Percentiles rank a stretch among this genome's conserved stretches.
phyloP scores from a whole-genome alignment of 2,888 invertebrate species.

The Gortyna flavago region DNA sequence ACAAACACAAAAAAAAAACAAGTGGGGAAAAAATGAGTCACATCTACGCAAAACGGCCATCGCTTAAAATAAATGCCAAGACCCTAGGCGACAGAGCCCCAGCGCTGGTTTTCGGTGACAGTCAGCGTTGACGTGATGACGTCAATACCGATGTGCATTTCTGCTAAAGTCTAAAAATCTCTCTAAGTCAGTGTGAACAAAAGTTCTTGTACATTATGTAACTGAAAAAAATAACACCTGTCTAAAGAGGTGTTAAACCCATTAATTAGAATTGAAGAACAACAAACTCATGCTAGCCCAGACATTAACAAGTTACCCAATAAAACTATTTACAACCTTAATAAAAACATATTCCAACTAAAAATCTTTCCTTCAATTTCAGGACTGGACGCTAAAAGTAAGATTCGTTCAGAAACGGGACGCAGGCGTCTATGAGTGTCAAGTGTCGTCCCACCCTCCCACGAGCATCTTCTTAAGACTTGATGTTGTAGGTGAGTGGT shows the following conservation, averaged over 20 bases:
- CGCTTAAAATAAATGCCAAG: not conserved
- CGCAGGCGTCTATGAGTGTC: slow-evolving; percentile 96
- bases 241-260: not conserved
- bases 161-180: too few species aligned
- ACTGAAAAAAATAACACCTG: too few species aligned
- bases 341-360: slow-evolving; percentile 2
- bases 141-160: not conserved
- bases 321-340: not conserved
- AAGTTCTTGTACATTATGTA: not conserved
- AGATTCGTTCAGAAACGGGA: slow-evolving; percentile 96
- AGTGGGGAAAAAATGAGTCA: not conserved
- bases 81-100: not conserved
- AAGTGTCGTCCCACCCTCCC: slow-evolving; percentile 97
- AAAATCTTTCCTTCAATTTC: slow-evolving; percentile 61
- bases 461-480: slow-evolving; percentile 96
- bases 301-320: too few species aligned
- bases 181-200: not conserved
- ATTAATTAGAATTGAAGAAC: not conserved
- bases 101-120: not conserved
- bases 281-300: not conserved
- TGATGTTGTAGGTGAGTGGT: slow-evolving; percentile 95
- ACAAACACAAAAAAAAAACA: not conserved
- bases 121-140: not conserved
- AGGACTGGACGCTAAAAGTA: slow-evolving; percentile 98
- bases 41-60: not conserved